These are phyloP conservation scores for Limnephilus auricula DNA, from an alignment of 2,888 invertebrate genomes.

Conservation along the genomic window DNA sequence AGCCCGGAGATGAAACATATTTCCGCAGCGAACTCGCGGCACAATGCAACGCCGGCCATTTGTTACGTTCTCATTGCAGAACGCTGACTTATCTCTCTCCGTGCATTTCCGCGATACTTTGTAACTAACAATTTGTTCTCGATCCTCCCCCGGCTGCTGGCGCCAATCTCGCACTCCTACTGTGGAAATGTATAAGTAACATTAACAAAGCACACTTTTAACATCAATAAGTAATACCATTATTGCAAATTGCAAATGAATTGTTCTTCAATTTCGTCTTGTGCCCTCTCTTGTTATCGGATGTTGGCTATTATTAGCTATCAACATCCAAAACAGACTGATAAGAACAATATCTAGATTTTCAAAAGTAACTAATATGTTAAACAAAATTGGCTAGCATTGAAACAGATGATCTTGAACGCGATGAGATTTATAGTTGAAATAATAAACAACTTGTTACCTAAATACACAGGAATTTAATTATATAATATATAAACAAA, in stretches of 20 bases:
- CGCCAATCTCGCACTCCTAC: background rate
- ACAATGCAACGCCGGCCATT: background rate
- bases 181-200: background rate
- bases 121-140: constrained; percentile 2
- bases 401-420: no score
- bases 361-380: no score
- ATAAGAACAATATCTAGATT: no score
- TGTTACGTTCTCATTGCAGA: background rate
- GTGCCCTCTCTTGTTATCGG: background rate
- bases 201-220: background rate
- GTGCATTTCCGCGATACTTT: background rate
- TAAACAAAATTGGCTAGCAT: no score
- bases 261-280: background rate
- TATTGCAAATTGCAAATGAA: background rate
- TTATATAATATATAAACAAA: no score
- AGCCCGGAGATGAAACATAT: background rate
- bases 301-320: no score
- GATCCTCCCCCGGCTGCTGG: background rate
- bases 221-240: background rate
- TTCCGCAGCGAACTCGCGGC: background rate
- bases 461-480: no score
- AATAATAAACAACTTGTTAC: no score
- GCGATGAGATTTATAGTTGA: no score
- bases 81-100: background rate
- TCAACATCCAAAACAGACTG: no score